Percentiles rank a stretch among this genome's conserved stretches.
Conservation (phyloP, 2,113 vertebrate genomes). For the Chitala chitala region DNA sequence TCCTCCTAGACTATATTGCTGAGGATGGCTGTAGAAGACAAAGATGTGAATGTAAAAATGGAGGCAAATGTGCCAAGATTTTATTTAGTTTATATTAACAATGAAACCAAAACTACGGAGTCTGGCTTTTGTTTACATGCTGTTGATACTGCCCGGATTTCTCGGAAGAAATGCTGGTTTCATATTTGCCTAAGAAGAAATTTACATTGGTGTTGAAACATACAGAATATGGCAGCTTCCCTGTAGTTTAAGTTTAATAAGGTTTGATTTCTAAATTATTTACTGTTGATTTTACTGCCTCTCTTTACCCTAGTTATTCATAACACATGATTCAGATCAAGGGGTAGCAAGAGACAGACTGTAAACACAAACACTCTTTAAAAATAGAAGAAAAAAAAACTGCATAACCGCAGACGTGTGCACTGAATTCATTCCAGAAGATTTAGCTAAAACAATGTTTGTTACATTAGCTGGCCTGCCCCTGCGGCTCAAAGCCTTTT, state of each 20-base stretch:
- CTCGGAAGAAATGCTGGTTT: not conserved
- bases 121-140: not conserved
- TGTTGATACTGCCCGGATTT: not conserved
- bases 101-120: not conserved
- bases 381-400: not conserved
- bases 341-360: not conserved
- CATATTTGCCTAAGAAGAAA: not conserved
- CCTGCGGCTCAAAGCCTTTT: constrained; percentile 8
- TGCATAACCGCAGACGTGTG: not conserved
- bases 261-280: constrained; percentile 12
- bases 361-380: not conserved
- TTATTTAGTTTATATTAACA: constrained; percentile 9
- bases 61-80: too few species aligned
- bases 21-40: not conserved
- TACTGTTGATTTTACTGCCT: not conserved
- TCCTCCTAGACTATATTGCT: too few species aligned
- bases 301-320: not conserved
- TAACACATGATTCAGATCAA: not conserved
- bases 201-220: not conserved
- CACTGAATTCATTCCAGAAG: not conserved
- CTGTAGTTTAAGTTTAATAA: not conserved
- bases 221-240: not conserved
- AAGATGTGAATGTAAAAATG: not conserved
- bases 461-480: constrained; percentile 13
- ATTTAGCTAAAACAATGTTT: constrained; percentile 9